Conservation (phyloP, 2,113 vertebrate species). For the Eubucco bourcierii region DNA sequence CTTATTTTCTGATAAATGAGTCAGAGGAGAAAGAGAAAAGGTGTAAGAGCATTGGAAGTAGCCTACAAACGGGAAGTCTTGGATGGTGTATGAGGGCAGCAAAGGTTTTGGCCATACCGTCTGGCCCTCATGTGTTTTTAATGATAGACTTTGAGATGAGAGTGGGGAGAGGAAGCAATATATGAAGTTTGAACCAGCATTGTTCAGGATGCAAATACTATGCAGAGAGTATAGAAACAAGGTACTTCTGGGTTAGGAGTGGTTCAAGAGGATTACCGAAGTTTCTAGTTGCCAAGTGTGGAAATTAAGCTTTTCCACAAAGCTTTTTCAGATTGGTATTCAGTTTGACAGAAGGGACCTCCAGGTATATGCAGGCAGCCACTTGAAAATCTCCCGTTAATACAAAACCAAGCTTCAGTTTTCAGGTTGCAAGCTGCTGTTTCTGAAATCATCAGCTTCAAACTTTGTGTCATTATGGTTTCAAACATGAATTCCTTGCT, state of each 20-base stretch:
- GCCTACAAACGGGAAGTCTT: background rate
- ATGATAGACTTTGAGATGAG: background rate
- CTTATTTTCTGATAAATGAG: background rate
- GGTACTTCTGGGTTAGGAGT: background rate
- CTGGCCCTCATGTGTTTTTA: background rate
- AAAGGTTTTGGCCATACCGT: accelerated
- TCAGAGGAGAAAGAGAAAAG: background rate
- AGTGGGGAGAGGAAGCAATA: background rate
- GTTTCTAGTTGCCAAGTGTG: background rate
- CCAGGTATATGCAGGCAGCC: background rate
- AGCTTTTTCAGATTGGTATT: background rate
- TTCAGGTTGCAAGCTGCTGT: background rate
- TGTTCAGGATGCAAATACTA: background rate
- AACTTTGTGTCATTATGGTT: background rate
- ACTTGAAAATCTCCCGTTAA: background rate
- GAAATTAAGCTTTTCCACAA: background rate
- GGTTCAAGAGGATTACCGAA: background rate
- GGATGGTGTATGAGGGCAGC: background rate
- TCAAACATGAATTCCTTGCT: background rate
- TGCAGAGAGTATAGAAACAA: background rate
- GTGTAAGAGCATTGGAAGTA: background rate
- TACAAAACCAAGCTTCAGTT: background rate
- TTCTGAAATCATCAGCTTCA: background rate
- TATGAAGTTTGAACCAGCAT: background rate
- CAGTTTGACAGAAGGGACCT: background rate